These are phyloP conservation scores for Pasiphila rectangulata DNA, from an alignment of 2,888 invertebrate species.

Conservation along the genomic window DNA sequence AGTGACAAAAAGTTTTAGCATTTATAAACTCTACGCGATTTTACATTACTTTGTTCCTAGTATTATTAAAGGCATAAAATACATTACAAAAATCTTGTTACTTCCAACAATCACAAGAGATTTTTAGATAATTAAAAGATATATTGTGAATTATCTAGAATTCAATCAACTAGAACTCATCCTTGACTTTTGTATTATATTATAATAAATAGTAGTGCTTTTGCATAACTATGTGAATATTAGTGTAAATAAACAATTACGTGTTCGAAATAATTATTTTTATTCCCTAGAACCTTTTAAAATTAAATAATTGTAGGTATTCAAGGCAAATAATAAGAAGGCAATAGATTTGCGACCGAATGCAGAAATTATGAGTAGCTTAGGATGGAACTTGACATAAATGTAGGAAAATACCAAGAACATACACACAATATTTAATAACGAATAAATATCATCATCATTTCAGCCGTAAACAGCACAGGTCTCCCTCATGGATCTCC, in stretches of 20 bases:
- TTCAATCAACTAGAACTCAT: not conserved
- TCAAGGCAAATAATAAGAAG: not conserved
- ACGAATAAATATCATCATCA: too few species aligned
- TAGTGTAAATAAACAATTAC: slow-evolving; percentile 76
- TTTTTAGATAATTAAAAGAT: too few species aligned
- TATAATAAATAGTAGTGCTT: slow-evolving; percentile 32
- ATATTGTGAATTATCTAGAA: too few species aligned
- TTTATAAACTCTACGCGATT: slow-evolving; percentile 1
- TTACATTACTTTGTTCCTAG: slow-evolving; percentile 5
- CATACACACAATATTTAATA: too few species aligned
- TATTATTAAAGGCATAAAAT: not conserved
- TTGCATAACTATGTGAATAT: slow-evolving; percentile 60
- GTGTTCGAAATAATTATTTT: slow-evolving; percentile 54
- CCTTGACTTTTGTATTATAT: not conserved
- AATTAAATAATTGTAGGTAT: not conserved
- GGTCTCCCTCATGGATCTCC: too few species aligned
- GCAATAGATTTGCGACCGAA: too few species aligned
- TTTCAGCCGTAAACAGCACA: too few species aligned
- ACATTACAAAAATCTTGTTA: not conserved
- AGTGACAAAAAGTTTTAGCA: not conserved
- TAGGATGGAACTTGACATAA: too few species aligned
- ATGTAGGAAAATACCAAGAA: too few species aligned
- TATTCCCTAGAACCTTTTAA: not conserved
- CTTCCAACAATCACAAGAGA: too few species aligned
- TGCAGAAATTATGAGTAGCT: too few species aligned